Evolutionary conservation across 2,113 vertebrate genomes (phyloP).

Genomic region (Pluvianellus socialis): DNA sequence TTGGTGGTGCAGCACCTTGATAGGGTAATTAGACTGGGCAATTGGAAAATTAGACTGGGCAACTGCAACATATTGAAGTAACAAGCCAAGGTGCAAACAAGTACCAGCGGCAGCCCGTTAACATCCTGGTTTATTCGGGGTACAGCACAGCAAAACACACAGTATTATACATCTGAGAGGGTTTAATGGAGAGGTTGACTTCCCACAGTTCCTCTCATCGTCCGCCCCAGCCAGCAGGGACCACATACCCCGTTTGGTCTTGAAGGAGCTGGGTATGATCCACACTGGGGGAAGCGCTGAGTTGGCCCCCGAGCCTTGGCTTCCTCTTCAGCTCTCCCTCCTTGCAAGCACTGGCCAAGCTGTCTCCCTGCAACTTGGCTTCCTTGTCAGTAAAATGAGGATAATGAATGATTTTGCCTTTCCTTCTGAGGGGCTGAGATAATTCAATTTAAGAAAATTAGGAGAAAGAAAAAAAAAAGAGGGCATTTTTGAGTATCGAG

Average conservation of each 20-base stretch:
- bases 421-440: neutral
- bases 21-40: neutral
- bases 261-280: neutral
- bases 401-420: neutral
- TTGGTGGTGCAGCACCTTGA: neutral
- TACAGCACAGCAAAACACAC: accelerated
- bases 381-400: neutral
- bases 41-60: accelerated
- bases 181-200: neutral
- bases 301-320: neutral
- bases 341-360: neutral
- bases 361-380: neutral
- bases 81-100: neutral
- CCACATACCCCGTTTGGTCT: accelerated
- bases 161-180: accelerated
- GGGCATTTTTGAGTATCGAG: neutral
- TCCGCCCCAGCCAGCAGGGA: neutral
- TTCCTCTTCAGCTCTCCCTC: neutral
- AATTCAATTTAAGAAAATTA: neutral
- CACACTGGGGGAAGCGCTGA: accelerated
- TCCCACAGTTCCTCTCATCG: neutral
- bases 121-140: neutral
- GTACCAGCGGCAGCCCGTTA: accelerated
- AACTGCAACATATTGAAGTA: accelerated
- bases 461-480: neutral